Evolutionary conservation across 2,888 invertebrate species (phyloP), one percentile per base, ranked within the genome.

Genomic region (Volucella inanis): DNA sequence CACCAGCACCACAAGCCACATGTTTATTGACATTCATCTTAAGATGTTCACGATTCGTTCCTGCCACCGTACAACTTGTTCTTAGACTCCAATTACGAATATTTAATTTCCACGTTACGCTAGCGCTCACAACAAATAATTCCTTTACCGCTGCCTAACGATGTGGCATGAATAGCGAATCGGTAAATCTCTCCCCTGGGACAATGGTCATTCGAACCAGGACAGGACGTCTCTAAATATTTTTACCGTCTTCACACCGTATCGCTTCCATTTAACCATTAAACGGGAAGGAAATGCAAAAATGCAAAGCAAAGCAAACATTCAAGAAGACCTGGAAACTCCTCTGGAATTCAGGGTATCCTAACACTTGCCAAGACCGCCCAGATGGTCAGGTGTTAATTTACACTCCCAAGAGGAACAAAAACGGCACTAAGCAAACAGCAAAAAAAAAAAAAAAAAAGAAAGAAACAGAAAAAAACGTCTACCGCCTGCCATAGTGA

Each of bases 321-420:
- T 2, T 6, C 2, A 45, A 15, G 47, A 55, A 62, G 72, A 45
- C 67, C 55, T 45, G 72, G 62, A 55, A 68, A 70, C 84, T 71
- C 79, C 79, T 79, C 75, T 15, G 68, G 47, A 83, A 83, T 83
- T 74, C 83, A 68, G 59, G 59, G 62, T 57, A 59, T 68, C 62
- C 57, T 67, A 38, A n/a, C 18, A 15, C 64, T 22, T 22, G 22
- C 54, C n/a, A 45, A 80, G 80, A 80, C 85, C 85, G 85, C 85
- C 81, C 85, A 85, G 85, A 85, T 85, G 80, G 85, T 85, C 85
- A 85, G 85, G 85, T 85, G 85, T 85, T 85, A 80, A 81, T 85
- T 85, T 81, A 85, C 85, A 85, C 80, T 85, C 68, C 80, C 85
- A 50, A 64, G 85, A 72, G 76, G 67, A 49, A 67, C 71, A 80